Percentiles rank a stretch among this genome's conserved stretches.
Conservation (phyloP, 2,113 vertebrate species). For the Bagarius yarrelli region DNA sequence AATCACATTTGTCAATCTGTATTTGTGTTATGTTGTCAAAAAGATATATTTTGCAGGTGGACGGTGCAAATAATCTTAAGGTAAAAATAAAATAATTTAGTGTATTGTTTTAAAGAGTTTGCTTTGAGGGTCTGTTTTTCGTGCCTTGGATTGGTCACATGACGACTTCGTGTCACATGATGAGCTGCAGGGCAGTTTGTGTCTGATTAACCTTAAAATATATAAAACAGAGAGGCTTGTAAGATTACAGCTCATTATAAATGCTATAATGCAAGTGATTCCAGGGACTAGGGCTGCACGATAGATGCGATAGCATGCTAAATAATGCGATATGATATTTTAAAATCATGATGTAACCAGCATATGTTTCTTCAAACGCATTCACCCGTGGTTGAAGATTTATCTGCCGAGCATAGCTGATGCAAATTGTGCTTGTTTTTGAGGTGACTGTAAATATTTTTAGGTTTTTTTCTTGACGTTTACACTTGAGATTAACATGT, state of each 20-base stretch:
- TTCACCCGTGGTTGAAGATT: no score
- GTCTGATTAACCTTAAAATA: background rate
- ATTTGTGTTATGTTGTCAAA: background rate
- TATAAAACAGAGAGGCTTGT: background rate
- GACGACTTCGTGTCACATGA: background rate
- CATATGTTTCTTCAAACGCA: no score
- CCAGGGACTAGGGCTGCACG: background rate
- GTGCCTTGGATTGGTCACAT: background rate
- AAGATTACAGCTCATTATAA: background rate
- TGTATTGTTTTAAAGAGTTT: background rate
- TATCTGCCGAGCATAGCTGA: no score
- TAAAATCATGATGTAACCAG: no score
- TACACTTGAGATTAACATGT: no score
- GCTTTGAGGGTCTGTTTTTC: background rate
- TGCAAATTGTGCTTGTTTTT: no score
- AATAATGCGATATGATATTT: no score
- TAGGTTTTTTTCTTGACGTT: no score
- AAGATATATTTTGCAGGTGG: background rate
- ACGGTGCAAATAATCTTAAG: background rate
- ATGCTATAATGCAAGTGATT: background rate
- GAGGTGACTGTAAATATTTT: no score
- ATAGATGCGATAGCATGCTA: no score
- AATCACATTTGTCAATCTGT: background rate
- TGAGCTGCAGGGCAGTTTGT: background rate
- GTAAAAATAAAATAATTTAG: background rate